Percentiles rank a stretch among this genome's conserved stretches.
Evolutionary conservation across 2,888 invertebrate genomes (phyloP).

Genomic region (Bembecia ichneumoniformis): DNA sequence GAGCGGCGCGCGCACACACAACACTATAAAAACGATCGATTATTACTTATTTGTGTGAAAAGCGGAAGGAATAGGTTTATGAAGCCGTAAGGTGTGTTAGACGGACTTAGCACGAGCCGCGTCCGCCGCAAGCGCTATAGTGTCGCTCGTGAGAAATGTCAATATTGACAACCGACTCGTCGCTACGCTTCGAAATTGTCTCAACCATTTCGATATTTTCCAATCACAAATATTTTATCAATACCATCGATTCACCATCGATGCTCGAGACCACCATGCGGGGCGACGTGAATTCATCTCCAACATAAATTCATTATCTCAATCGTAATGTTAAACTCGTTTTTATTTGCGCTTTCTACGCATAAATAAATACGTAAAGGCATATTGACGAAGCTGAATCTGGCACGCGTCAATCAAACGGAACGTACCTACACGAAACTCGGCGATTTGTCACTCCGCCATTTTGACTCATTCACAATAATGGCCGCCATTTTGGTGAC

Average conservation of each 20-base stretch:
- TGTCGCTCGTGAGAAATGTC: slow-evolving; percentile 66
- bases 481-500: slow-evolving; percentile 65
- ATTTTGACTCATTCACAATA: slow-evolving; percentile 61
- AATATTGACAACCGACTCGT: slow-evolving; percentile 52
- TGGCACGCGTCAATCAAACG: slow-evolving; percentile 71
- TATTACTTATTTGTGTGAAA: slow-evolving; percentile 71
- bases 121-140: slow-evolving; percentile 24
- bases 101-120: slow-evolving; percentile 45
- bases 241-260: slow-evolving; percentile 22
- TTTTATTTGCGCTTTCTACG: slow-evolving; percentile 69
- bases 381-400: slow-evolving; percentile 52
- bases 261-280: slow-evolving; percentile 22
- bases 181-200: slow-evolving; percentile 66
- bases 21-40: slow-evolving; percentile 68
- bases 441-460: slow-evolving; percentile 66
- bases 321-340: slow-evolving; percentile 55
- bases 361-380: slow-evolving; percentile 65
- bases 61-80: slow-evolving; percentile 59
- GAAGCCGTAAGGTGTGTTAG: slow-evolving; percentile 19
- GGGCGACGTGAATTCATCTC: slow-evolving; percentile 29
- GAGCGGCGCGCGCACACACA: slow-evolving; percentile 46
- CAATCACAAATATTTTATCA: slow-evolving; percentile 51
- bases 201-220: slow-evolving; percentile 66
- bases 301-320: slow-evolving; percentile 56
- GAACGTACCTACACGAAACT: slow-evolving; percentile 46